Evolutionary conservation across 1,140 invertebrate species (phyloP).

Genomic region (Lethrus apterus): DNA sequence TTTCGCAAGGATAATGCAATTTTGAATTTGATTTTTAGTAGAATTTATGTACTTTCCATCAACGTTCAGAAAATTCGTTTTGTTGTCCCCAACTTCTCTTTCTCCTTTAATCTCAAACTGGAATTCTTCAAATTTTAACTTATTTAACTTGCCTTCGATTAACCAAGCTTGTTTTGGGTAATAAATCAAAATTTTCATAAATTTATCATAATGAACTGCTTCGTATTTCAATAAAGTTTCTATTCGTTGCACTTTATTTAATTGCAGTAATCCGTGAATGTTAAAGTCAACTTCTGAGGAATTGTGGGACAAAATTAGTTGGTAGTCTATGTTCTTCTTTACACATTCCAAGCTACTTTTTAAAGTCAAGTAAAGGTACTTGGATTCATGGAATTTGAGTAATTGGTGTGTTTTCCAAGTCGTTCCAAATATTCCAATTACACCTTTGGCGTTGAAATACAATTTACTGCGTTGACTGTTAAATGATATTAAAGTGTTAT

Average conservation of each 20-base stretch:
- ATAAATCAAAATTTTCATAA: slow-evolving; percentile 12
- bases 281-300: slow-evolving; percentile 10
- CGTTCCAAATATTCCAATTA: slow-evolving; percentile 11
- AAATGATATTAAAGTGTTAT: slow-evolving; percentile 15
- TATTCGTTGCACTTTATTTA: slow-evolving; percentile 15
- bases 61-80: slow-evolving; percentile 1
- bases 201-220: neutral
- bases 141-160: slow-evolving; percentile 9
- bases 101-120: slow-evolving; percentile 6
- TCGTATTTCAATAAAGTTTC: slow-evolving; percentile 14
- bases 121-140: slow-evolving; percentile 2
- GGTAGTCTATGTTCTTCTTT: slow-evolving; percentile 18
- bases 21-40: slow-evolving; percentile 14
- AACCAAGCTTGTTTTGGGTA: slow-evolving; percentile 3
- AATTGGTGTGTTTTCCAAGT: slow-evolving; percentile 18
- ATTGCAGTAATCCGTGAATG: slow-evolving; percentile 13
- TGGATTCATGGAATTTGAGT: slow-evolving; percentile 16
- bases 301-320: slow-evolving; percentile 2
- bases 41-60: slow-evolving; percentile 16
- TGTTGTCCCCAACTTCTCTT: neutral
- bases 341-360: slow-evolving; percentile 13
- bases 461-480: slow-evolving; percentile 11
- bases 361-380: slow-evolving; percentile 7
- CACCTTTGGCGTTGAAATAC: slow-evolving; percentile 16
- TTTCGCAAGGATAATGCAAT: slow-evolving; percentile 10